These are phyloP conservation scores for Cenopis cana DNA, from an alignment of 2,888 invertebrate species.

Conservation along the genomic window DNA sequence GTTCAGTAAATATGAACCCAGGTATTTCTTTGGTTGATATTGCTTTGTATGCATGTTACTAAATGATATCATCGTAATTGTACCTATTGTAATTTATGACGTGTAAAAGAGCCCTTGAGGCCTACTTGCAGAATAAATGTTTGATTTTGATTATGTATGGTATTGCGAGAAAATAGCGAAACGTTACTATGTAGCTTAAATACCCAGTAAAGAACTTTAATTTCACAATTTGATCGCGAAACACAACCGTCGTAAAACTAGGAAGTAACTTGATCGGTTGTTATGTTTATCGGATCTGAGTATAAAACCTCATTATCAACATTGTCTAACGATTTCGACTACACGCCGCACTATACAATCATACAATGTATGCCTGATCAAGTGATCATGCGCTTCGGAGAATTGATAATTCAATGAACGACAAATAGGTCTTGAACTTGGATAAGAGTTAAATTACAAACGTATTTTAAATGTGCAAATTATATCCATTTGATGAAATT, in stretches of 20 bases:
- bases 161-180: too few relatives aligned
- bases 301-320: background rate
- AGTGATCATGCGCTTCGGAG: conserved; percentile 19
- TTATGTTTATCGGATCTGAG: conserved; percentile 6
- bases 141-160: too few relatives aligned
- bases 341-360: conserved; percentile 1
- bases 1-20: too few relatives aligned
- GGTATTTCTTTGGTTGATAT: too few relatives aligned
- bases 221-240: background rate
- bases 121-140: too few relatives aligned
- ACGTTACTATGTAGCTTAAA: too few relatives aligned
- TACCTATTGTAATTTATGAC: too few relatives aligned
- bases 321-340: conserved; percentile 8
- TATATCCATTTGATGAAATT: background rate
- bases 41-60: too few relatives aligned
- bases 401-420: conserved; percentile 19
- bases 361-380: too few relatives aligned
- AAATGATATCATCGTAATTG: too few relatives aligned
- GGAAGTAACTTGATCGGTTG: background rate
- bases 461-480: conserved; percentile 13
- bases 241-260: background rate
- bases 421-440: conserved; percentile 22
- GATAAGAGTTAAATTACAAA: conserved; percentile 26
- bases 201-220: background rate
- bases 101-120: too few relatives aligned